These are phyloP conservation scores for Stigmatopora argus DNA, from an alignment of 2,113 vertebrate genomes.

Conservation along the genomic window DNA sequence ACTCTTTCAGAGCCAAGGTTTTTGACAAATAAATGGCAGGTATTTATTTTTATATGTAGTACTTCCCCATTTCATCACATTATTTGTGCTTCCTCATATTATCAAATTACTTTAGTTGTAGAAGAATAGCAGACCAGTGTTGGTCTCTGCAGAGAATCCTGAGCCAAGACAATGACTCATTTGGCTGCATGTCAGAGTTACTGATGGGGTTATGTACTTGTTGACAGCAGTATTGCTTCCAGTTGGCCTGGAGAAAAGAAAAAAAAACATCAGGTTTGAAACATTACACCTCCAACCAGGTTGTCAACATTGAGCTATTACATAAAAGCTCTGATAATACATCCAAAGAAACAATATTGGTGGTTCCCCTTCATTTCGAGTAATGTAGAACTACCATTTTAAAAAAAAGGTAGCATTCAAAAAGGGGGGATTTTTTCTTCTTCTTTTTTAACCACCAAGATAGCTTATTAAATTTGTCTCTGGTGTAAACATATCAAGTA, in stretches of 20 bases:
- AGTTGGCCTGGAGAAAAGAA: neutral
- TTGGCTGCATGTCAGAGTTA: neutral
- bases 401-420: neutral
- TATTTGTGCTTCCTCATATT: too few species aligned
- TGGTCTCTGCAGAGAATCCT: neutral
- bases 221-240: neutral
- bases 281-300: neutral
- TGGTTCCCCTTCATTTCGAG: neutral
- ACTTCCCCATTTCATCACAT: too few species aligned
- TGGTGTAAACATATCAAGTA: neutral
- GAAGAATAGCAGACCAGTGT: too few species aligned
- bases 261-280: neutral
- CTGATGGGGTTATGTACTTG: neutral
- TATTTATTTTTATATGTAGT: too few species aligned
- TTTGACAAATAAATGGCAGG: too few species aligned
- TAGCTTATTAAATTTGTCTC: neutral
- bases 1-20: too few species aligned
- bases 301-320: neutral
- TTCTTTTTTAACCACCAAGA: neutral
- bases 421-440: neutral
- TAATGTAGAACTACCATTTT: neutral
- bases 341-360: neutral
- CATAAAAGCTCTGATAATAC: neutral
- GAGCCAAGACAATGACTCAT: neutral
- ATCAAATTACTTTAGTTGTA: too few species aligned